Evolutionary conservation across 1,140 invertebrate species (phyloP).

Genomic region (Sarcophaga peregrina): DNA sequence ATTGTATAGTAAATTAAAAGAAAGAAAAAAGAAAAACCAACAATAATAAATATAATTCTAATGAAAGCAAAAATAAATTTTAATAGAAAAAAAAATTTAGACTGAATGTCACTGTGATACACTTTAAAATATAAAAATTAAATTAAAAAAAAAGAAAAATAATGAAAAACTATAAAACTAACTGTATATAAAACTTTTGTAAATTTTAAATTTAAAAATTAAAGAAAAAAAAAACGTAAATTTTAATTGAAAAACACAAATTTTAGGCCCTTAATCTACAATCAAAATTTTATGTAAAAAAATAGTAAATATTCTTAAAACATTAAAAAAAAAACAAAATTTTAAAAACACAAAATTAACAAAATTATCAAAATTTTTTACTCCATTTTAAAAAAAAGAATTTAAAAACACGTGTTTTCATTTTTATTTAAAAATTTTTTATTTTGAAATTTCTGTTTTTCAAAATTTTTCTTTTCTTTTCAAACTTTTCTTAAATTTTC

Average conservation of each 20-base stretch:
- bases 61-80: conserved; percentile 58
- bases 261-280: conserved; percentile 59
- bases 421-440: neutral
- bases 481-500: neutral
- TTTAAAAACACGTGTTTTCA: neutral
- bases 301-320: conserved; percentile 9
- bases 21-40: too few species aligned
- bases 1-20: conserved; percentile 46
- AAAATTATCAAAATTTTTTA: conserved; percentile 42
- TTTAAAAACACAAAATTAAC: conserved; percentile 36
- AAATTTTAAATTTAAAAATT: conserved; percentile 62
- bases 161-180: conserved; percentile 44
- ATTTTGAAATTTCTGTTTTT: neutral
- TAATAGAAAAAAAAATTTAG: conserved; percentile 53
- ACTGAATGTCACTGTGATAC: conserved; percentile 67
- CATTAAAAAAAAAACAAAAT: neutral
- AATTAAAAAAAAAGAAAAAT: conserved; percentile 41
- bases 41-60: conserved; percentile 58
- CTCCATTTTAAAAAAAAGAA: conserved; percentile 35
- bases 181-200: conserved; percentile 63
- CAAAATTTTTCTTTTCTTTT: neutral
- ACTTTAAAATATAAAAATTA: conserved; percentile 50
- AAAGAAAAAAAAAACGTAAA: conserved; percentile 52
- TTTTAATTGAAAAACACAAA: conserved; percentile 57
- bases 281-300: conserved; percentile 50